Percentiles rank a stretch among this genome's conserved stretches.
These are phyloP conservation scores for Paguma larvata DNA, from an alignment of 2,797 vertebrate genomes.

Conservation along the genomic window DNA sequence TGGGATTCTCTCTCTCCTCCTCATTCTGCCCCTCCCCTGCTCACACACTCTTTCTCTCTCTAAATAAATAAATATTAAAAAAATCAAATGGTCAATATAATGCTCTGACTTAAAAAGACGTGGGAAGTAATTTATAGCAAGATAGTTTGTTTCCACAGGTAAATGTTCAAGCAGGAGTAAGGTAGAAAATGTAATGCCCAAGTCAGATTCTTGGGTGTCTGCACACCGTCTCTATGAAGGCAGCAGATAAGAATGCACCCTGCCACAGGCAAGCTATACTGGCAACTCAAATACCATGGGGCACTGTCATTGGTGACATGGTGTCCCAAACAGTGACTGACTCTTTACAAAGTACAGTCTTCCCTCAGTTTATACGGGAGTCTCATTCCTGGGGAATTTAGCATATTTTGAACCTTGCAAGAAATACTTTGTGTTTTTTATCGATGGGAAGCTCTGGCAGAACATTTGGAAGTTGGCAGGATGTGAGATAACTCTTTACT, in stretches of 20 bases:
- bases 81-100: not conserved
- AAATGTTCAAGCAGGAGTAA: not conserved
- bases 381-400: conserved; percentile 17
- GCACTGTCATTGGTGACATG: not conserved
- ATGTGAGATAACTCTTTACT: not conserved
- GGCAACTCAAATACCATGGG: not conserved
- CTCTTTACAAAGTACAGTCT: not conserved
- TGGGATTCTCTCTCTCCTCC: too few relatives aligned
- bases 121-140: not conserved
- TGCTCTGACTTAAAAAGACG: not conserved
- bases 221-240: not conserved
- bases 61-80: too few relatives aligned
- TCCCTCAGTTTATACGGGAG: not conserved
- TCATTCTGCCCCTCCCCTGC: too few relatives aligned
- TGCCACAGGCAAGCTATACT: not conserved
- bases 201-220: not conserved
- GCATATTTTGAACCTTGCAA: not conserved
- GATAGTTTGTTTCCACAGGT: not conserved
- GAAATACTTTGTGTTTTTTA: not conserved
- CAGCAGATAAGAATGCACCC: not conserved
- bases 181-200: not conserved
- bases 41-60: too few relatives aligned
- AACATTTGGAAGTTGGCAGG: not conserved
- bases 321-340: not conserved
- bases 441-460: not conserved